A percentile compares a stretch with the other conserved stretches of the same genome.
phyloP scores from a whole-genome alignment of 1,140 invertebrate genomes.

The Odontomachus brunneus region DNA sequence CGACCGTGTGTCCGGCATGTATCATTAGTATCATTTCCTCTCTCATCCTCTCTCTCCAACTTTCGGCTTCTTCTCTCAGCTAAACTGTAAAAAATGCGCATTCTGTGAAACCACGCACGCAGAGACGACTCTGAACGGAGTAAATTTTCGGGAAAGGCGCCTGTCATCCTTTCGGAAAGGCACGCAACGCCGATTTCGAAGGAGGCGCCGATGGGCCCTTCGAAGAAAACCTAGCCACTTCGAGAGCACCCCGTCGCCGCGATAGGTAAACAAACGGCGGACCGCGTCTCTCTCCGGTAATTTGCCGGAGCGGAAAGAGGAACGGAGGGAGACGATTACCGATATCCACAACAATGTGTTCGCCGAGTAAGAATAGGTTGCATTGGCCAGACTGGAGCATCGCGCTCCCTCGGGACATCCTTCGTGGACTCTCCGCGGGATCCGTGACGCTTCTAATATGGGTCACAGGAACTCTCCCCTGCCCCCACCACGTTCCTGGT shows the following conservation, averaged over 20 bases:
- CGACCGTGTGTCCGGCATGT: constrained; percentile 68
- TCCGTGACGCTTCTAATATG: constrained; percentile 40
- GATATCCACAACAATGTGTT: constrained; percentile 48
- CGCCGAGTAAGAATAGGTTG: constrained; percentile 41
- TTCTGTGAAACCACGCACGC: constrained; percentile 58
- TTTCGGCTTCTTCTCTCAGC: constrained; percentile 34
- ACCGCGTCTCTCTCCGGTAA: not conserved
- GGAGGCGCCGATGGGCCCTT: constrained; percentile 16
- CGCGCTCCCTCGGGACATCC: constrained; percentile 24
- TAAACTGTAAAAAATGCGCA: constrained; percentile 55
- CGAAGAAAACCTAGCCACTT: constrained; percentile 29
- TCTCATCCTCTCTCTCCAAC: constrained; percentile 33
- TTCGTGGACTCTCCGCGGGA: not conserved
- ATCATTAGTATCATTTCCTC: constrained; percentile 67
- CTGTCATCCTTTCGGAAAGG: constrained; percentile 26
- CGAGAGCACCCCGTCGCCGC: constrained; percentile 13
- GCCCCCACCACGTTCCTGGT: not conserved
- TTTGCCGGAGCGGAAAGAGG: constrained; percentile 16
- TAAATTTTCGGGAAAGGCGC: constrained; percentile 67
- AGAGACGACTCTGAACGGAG: not conserved
- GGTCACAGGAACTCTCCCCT: constrained; percentile 32
- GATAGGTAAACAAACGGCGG: constrained; percentile 62
- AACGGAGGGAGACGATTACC: not conserved
- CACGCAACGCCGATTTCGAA: constrained; percentile 75
- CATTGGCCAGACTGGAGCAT: not conserved